A percentile compares a stretch with the other conserved stretches of the same genome.
phyloP scores from a whole-genome alignment of 2,797 vertebrate genomes.

The Crenuchus spilurus region DNA sequence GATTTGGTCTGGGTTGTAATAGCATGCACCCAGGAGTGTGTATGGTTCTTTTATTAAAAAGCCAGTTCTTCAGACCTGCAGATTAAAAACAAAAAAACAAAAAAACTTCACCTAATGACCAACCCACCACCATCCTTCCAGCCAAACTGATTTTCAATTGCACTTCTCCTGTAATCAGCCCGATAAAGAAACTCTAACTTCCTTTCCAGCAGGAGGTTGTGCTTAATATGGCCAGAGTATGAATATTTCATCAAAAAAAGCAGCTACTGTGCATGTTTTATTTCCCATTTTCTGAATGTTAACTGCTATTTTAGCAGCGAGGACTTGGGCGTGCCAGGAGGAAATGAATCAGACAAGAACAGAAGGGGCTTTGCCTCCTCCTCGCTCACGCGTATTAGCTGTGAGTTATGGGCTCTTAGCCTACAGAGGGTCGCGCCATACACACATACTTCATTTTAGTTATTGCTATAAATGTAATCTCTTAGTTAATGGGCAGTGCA shows the following conservation, averaged over 20 bases:
- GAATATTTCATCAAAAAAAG: conserved; percentile 46
- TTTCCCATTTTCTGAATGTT: conserved; percentile 13
- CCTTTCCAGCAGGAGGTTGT: conserved; percentile 19
- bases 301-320: conserved; percentile 20
- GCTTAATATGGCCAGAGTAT: conserved; percentile 42
- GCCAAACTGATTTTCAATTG: conserved; percentile 15
- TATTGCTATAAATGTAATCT: conserved; percentile 72
- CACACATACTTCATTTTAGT: conserved; percentile 67
- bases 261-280: conserved; percentile 21
- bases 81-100: background rate
- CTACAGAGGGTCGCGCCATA: conserved; percentile 65
- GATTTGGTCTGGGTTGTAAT: background rate
- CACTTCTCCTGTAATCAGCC: conserved; percentile 28
- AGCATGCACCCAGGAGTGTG: conserved; percentile 1
- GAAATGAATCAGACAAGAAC: conserved; percentile 72
- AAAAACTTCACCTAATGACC: background rate
- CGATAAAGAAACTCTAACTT: conserved; percentile 25
- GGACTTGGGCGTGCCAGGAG: conserved; percentile 68
- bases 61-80: background rate
- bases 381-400: conserved; percentile 74
- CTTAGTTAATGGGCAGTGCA: conserved; percentile 64
- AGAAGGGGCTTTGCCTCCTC: conserved; percentile 65
- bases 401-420: conserved; percentile 69
- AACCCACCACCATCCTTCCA: background rate
- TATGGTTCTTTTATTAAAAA: background rate